Conservation (phyloP, 2,113 vertebrate genomes). For the Burhinus bistriatus region DNA sequence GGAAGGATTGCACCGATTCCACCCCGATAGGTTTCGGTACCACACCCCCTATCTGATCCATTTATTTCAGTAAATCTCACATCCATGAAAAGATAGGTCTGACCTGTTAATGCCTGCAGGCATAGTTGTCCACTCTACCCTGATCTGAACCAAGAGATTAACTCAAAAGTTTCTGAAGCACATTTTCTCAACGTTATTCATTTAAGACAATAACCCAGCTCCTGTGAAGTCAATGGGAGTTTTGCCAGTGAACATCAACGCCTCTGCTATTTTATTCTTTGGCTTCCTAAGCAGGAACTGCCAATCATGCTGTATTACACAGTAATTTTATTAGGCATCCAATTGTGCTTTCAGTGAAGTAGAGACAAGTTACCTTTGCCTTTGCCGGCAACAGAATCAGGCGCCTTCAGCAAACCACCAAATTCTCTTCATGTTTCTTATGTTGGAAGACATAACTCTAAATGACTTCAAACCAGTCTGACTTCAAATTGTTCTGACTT, state of each 20-base stretch:
- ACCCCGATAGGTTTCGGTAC: background rate
- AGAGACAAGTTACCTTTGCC: background rate
- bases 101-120: background rate
- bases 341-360: background rate
- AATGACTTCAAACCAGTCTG: background rate
- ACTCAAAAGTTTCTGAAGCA: slow-evolving; percentile 13
- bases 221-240: background rate
- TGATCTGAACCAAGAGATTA: slow-evolving; percentile 13
- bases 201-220: background rate
- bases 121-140: background rate
- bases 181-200: background rate
- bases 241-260: background rate
- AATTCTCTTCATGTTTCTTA: background rate
- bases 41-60: background rate
- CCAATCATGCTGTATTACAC: background rate
- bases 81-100: background rate
- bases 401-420: background rate
- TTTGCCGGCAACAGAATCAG: background rate
- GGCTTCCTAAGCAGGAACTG: slow-evolving; percentile 19
- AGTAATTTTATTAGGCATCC: slow-evolving; percentile 3
- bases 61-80: background rate
- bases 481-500: background rate
- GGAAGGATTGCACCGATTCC: slow-evolving; percentile 8
- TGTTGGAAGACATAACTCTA: background rate
- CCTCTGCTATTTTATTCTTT: slow-evolving; percentile 28